These are phyloP conservation scores for Burhinus bistriatus DNA, from an alignment of 2,113 vertebrate species.

Conservation along the genomic window DNA sequence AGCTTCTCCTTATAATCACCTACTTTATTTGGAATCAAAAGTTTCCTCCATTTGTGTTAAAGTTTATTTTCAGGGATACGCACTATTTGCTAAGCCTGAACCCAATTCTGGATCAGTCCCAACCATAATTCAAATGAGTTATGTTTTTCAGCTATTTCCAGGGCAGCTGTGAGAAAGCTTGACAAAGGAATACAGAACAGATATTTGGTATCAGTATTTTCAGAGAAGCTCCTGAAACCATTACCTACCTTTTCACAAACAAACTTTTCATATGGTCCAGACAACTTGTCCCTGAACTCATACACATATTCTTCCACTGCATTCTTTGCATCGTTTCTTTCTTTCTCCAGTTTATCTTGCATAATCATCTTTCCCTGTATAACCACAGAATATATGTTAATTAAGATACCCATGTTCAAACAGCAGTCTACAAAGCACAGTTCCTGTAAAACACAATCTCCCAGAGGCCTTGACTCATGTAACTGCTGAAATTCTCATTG, in stretches of 20 bases:
- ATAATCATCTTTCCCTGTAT: slow-evolving; percentile 81
- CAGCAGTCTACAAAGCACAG: background rate
- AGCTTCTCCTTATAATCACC: background rate
- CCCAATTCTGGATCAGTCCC: background rate
- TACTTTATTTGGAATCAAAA: background rate
- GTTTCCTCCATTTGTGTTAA: background rate
- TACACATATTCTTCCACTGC: slow-evolving; percentile 84
- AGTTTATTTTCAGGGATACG: background rate
- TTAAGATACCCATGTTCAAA: background rate
- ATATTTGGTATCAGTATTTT: background rate
- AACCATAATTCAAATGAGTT: background rate
- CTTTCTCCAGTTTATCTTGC: slow-evolving; percentile 82
- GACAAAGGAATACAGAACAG: background rate
- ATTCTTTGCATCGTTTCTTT: slow-evolving; percentile 82
- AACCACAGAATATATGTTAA: background rate
- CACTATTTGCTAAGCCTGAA: background rate
- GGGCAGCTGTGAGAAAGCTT: background rate
- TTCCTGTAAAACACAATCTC: background rate
- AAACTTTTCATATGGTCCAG: slow-evolving; percentile 75
- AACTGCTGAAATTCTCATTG: background rate
- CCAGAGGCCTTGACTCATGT: background rate
- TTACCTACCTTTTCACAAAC: slow-evolving; percentile 73
- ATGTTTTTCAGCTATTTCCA: background rate
- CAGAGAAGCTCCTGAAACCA: background rate
- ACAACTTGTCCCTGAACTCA: slow-evolving; percentile 80